Evolutionary conservation across 1,140 invertebrate species (phyloP).

Genomic region (Micrasema minimum): DNA sequence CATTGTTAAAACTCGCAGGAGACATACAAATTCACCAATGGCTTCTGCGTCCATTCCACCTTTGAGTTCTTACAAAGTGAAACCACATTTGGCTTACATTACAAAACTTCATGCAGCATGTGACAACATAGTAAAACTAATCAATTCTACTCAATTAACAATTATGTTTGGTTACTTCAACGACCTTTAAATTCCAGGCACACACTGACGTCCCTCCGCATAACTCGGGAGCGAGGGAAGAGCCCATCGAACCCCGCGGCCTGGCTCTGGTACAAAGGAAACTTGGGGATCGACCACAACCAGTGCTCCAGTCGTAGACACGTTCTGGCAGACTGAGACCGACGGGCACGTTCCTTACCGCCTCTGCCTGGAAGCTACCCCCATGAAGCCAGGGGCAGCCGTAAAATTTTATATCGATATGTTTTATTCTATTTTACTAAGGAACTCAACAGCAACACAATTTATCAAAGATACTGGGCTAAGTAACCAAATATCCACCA

Average conservation of each 20-base stretch:
- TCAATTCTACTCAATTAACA: neutral
- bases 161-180: neutral
- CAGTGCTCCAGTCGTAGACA: conserved; percentile 94
- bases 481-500: too few relatives aligned
- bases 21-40: too few relatives aligned
- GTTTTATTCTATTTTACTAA: too few relatives aligned
- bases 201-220: conserved; percentile 74
- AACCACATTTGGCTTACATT: neutral
- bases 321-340: conserved; percentile 99
- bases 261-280: conserved; percentile 98
- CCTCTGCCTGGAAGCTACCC: conserved; percentile 92
- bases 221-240: conserved; percentile 95
- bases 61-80: neutral
- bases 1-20: too few relatives aligned
- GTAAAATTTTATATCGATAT: too few relatives aligned
- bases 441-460: too few relatives aligned
- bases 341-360: conserved; percentile 95
- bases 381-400: conserved; percentile 96
- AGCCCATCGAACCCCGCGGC: conserved; percentile 98
- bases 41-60: neutral
- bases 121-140: neutral
- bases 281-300: conserved; percentile 81
- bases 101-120: neutral
- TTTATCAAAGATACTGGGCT: too few relatives aligned
- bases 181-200: conserved; percentile 62